phyloP scores from a whole-genome alignment of 2,888 invertebrate genomes.

The Ophioninae sp. region DNA sequence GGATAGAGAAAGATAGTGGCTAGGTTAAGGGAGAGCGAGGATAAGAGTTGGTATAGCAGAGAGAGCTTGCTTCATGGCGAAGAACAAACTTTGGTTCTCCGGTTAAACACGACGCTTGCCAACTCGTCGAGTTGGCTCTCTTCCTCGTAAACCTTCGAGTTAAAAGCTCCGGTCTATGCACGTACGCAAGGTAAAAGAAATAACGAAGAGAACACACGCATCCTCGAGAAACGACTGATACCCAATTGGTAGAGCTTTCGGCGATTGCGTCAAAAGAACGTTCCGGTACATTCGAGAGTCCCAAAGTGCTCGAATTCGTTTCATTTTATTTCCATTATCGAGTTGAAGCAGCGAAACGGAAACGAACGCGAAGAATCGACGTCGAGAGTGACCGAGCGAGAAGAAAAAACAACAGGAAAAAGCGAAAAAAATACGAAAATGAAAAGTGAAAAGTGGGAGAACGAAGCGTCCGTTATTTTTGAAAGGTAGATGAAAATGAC shows the following conservation, averaged over 20 bases:
- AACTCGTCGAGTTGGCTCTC: slow-evolving; percentile 46
- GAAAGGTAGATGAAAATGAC: too few relatives aligned
- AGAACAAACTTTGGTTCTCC: slow-evolving; percentile 67
- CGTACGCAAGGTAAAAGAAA: neutral
- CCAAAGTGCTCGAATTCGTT: too few relatives aligned
- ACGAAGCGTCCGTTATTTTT: too few relatives aligned
- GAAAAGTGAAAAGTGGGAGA: too few relatives aligned
- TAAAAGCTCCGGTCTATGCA: neutral
- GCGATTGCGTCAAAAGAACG: neutral
- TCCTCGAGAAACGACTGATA: neutral
- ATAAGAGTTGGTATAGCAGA: neutral
- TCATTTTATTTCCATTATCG: too few relatives aligned
- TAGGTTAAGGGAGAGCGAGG: neutral
- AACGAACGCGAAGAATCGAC: too few relatives aligned
- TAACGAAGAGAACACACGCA: neutral
- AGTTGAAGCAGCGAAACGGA: too few relatives aligned
- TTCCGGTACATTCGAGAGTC: neutral
- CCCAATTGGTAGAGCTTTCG: neutral
- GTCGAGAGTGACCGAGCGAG: too few relatives aligned
- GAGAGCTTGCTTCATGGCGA: slow-evolving; percentile 1
- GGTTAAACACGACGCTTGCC: slow-evolving; percentile 65
- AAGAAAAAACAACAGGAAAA: too few relatives aligned
- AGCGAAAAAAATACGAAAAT: too few relatives aligned
- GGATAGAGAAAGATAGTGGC: slow-evolving; percentile 3
- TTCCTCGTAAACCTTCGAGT: neutral